Percentiles rank a stretch among this genome's conserved stretches.
phyloP scores from a whole-genome alignment of 2,113 vertebrate genomes.

The Megaceryle maxima region DNA sequence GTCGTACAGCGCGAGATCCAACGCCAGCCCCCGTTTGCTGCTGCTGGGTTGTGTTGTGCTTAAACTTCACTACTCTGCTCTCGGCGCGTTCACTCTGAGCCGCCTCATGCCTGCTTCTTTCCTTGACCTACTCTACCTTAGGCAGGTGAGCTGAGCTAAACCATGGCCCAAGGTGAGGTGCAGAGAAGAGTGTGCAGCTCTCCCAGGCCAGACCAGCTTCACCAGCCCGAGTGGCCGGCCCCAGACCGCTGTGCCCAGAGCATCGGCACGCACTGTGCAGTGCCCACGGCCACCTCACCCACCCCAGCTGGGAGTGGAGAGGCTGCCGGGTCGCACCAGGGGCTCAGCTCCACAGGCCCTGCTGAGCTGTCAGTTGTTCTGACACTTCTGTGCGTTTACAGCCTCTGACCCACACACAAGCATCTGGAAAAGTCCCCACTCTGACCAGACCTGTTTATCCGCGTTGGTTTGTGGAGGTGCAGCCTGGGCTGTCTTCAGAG shows the following conservation, averaged over 20 bases:
- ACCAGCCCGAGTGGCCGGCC: not conserved
- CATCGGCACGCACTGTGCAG: accelerated
- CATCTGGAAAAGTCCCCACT: accelerated
- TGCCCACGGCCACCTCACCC: accelerated
- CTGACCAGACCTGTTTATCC: accelerated
- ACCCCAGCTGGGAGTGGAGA: not conserved
- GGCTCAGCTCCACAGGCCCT: accelerated
- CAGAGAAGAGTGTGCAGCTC: accelerated
- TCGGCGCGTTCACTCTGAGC: not conserved
- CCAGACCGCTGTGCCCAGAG: not conserved
- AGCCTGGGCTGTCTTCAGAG: accelerated
- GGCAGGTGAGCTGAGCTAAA: accelerated
- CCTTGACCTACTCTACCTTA: not conserved
- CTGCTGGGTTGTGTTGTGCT: not conserved
- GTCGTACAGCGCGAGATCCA: accelerated
- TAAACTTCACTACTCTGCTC: not conserved
- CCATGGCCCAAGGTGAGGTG: accelerated
- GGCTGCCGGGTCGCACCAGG: not conserved
- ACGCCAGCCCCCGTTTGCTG: not conserved
- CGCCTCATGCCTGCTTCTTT: accelerated
- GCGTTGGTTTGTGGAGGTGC: not conserved
- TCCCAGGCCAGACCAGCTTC: accelerated
- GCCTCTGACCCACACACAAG: accelerated
- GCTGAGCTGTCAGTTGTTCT: accelerated
- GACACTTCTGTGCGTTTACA: accelerated